Evolutionary conservation across 2,113 vertebrate species (phyloP).

Genomic region (Thryonomys swinderianus): DNA sequence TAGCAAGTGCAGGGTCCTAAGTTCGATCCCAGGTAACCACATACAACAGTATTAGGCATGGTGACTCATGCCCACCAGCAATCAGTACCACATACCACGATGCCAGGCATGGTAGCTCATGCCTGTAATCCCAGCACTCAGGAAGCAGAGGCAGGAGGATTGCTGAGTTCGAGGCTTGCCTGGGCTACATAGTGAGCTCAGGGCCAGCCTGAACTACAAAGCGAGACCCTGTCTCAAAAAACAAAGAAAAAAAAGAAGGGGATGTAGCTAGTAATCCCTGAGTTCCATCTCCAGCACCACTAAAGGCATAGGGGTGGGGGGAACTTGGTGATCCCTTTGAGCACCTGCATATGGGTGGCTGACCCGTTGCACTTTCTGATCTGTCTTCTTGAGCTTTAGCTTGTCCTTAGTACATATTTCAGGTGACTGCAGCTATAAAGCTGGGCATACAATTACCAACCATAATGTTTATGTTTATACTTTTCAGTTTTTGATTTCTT

Average conservation of each 20-base stretch:
- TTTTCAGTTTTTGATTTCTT: background rate
- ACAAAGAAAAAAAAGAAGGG: too few relatives aligned
- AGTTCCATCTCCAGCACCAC: background rate
- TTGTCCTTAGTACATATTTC: background rate
- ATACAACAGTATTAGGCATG: too few relatives aligned
- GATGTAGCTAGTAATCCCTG: background rate
- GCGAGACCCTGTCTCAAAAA: background rate
- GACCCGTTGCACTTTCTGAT: background rate
- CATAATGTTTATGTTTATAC: background rate
- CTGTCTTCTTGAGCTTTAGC: background rate
- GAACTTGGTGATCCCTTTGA: background rate
- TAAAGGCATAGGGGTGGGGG: background rate
- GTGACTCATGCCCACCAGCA: too few relatives aligned
- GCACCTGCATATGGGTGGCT: background rate
- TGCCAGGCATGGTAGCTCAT: too few relatives aligned
- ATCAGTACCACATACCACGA: too few relatives aligned
- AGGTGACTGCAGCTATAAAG: background rate
- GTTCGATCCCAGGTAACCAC: too few relatives aligned
- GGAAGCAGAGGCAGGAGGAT: too few relatives aligned
- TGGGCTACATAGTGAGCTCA: background rate
- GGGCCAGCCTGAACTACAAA: background rate
- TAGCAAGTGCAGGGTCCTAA: too few relatives aligned
- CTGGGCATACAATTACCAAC: background rate
- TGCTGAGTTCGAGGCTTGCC: background rate
- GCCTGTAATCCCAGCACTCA: too few relatives aligned